phyloP scores from a whole-genome alignment of 1,140 invertebrate genomes.

The Bathynomus jamesi region DNA sequence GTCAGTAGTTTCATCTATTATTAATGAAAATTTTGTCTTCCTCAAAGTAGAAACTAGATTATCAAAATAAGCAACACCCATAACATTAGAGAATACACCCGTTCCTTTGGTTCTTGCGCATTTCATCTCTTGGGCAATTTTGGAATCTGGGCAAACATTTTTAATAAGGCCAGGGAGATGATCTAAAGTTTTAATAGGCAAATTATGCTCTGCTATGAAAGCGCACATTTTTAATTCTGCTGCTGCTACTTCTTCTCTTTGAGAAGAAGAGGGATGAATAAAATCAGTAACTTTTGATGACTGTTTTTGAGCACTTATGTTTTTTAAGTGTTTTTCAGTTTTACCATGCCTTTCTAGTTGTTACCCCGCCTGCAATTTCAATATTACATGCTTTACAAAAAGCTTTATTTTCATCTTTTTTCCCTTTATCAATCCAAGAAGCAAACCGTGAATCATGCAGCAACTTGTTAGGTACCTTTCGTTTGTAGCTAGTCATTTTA shows the following conservation, averaged over 20 bases:
- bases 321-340: conserved; percentile 10
- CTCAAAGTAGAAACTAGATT: too few relatives aligned
- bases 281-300: conserved; percentile 10
- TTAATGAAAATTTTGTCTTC: too few relatives aligned
- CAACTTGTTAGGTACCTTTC: too few relatives aligned
- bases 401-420: too few relatives aligned
- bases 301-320: neutral
- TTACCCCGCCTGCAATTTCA: too few relatives aligned
- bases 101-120: conserved; percentile 26
- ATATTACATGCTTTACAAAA: too few relatives aligned
- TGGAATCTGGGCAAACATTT: too few relatives aligned
- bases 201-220: conserved; percentile 19
- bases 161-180: conserved; percentile 6
- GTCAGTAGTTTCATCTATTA: too few relatives aligned
- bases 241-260: conserved; percentile 14
- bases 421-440: too few relatives aligned
- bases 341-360: too few relatives aligned
- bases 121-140: conserved; percentile 23
- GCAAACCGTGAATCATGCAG: too few relatives aligned
- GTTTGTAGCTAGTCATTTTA: too few relatives aligned
- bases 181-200: conserved; percentile 16
- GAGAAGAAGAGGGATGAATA: neutral
- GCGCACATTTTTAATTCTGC: conserved; percentile 20
- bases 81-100: conserved; percentile 17
- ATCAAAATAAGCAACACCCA: conserved; percentile 20